Evolutionary conservation across 2,888 invertebrate genomes (phyloP).

Genomic region (Myopa testacea): DNA sequence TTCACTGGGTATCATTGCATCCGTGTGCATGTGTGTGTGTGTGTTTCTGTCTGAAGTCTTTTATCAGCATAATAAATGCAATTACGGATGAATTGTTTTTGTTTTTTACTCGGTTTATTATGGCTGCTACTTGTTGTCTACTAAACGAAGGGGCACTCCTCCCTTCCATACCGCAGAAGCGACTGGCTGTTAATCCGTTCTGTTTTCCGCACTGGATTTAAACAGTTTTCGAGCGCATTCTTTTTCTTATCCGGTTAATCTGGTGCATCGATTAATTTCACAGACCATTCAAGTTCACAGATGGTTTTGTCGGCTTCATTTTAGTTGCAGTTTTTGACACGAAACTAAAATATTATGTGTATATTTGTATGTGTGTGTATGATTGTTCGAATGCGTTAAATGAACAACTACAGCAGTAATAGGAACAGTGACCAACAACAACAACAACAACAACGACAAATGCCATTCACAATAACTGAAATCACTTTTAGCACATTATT

Average conservation of each 20-base stretch:
- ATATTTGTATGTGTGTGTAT: neutral
- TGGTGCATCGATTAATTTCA: too few relatives aligned
- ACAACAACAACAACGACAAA: neutral
- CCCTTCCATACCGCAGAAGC: too few relatives aligned
- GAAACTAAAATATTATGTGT: neutral
- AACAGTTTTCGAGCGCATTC: too few relatives aligned
- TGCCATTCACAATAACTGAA: constrained; percentile 1
- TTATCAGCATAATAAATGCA: constrained; percentile 64
- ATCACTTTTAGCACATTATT: neutral
- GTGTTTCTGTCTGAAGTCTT: constrained; percentile 45
- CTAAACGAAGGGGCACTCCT: neutral
- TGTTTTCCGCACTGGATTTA: neutral
- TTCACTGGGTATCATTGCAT: neutral
- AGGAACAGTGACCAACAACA: neutral
- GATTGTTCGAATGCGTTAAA: neutral
- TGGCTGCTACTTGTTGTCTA: neutral
- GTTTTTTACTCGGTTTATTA: neutral
- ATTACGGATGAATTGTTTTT: constrained; percentile 50
- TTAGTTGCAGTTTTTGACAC: too few relatives aligned
- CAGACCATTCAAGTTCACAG: too few relatives aligned
- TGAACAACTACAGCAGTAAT: too few relatives aligned
- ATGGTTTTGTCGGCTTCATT: too few relatives aligned
- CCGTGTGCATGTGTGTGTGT: constrained; percentile 17
- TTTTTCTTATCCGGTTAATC: too few relatives aligned
- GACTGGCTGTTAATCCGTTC: too few relatives aligned